Evolutionary conservation across 2,888 invertebrate genomes (phyloP).

Genomic region (Drosophila emarginata): DNA sequence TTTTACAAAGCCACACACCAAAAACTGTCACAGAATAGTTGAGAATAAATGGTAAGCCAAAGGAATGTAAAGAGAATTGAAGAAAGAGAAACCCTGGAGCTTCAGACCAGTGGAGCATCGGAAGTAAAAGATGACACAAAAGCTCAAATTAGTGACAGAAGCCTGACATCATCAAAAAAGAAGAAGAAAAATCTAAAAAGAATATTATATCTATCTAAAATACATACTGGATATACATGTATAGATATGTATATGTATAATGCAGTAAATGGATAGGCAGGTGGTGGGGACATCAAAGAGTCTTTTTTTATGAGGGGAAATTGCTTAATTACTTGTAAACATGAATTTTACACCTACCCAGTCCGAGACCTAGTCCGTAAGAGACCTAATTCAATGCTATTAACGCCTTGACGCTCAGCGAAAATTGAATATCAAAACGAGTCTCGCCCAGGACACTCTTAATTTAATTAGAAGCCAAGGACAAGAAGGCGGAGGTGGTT

Average conservation of each 20-base stretch:
- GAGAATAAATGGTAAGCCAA: constrained; percentile 47
- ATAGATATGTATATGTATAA: not conserved
- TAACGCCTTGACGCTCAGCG: constrained; percentile 66
- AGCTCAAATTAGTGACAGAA: constrained; percentile 62
- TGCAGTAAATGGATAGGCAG: constrained; percentile 11
- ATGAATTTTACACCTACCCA: constrained; percentile 52
- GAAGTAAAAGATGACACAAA: constrained; percentile 44
- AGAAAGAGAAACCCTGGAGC: constrained; percentile 9
- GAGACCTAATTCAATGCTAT: constrained; percentile 60
- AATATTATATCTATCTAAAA: constrained; percentile 47
- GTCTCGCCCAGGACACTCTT: constrained; percentile 62
- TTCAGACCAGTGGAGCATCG: constrained; percentile 3
- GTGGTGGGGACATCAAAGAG: constrained; percentile 57
- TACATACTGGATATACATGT: not conserved
- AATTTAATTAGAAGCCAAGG: constrained; percentile 66
- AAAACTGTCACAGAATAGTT: constrained; percentile 55
- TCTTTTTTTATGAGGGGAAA: constrained; percentile 48
- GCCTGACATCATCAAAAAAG: constrained; percentile 32
- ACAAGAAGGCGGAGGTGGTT: constrained; percentile 11
- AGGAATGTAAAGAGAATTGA: not conserved
- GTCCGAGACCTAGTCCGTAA: constrained; percentile 6
- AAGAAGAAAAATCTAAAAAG: constrained; percentile 40
- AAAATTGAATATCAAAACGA: constrained; percentile 55
- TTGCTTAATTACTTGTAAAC: constrained; percentile 76
- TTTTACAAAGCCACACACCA: constrained; percentile 53